phyloP scores from a whole-genome alignment of 2,888 invertebrate species.

The Drepanosiphum platanoidis region DNA sequence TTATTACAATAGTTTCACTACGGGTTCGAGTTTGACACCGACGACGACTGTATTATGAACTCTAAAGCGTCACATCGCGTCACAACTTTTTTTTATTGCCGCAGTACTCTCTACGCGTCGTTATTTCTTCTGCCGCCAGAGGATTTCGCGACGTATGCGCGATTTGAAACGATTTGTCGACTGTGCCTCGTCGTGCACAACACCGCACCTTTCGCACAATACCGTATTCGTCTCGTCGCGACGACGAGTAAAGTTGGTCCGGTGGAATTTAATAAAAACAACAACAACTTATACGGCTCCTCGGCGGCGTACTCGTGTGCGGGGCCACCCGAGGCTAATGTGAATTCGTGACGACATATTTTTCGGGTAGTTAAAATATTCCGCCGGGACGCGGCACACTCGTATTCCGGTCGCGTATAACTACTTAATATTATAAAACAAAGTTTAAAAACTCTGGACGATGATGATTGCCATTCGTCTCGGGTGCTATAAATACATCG shows the following conservation, averaged over 20 bases:
- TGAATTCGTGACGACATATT: background rate
- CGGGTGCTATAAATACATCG: conserved; percentile 38
- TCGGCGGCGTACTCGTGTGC: background rate
- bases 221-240: background rate
- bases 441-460: background rate
- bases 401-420: too few species aligned
- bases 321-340: too few species aligned
- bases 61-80: background rate
- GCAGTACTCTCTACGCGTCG: too few species aligned
- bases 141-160: background rate
- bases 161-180: too few species aligned
- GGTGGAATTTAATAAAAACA: conserved; percentile 9
- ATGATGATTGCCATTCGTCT: background rate
- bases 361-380: background rate
- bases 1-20: too few species aligned
- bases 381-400: background rate
- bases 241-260: background rate
- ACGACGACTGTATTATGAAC: too few species aligned
- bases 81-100: too few species aligned
- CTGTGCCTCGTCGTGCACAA: too few species aligned
- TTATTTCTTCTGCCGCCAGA: background rate
- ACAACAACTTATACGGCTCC: background rate
- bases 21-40: background rate
- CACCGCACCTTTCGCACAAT: too few species aligned
- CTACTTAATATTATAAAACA: too few species aligned